Percentiles rank a stretch among this genome's conserved stretches.
Conservation (phyloP, 2,113 vertebrate species). For the Anolis carolinensis region DNA sequence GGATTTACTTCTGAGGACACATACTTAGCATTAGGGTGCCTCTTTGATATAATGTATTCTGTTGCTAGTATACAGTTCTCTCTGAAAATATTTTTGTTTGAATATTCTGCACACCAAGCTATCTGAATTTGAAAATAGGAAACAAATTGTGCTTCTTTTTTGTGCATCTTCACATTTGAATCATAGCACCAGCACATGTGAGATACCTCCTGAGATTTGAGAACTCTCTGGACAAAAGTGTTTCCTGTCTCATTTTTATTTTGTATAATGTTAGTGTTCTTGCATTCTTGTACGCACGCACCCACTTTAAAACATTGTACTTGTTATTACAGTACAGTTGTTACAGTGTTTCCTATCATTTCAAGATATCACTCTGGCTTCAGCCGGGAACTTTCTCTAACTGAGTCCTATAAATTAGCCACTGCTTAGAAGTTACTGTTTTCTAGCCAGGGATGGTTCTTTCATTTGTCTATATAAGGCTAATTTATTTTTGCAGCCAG, state of each 20-base stretch:
- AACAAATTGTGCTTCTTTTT: constrained; percentile 14
- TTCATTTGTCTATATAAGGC: constrained; percentile 98
- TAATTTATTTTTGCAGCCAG: constrained; percentile 99
- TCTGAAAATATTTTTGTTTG: constrained; percentile 29
- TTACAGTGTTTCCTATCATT: constrained; percentile 78
- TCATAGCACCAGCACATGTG: background rate
- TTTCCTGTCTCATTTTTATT: constrained; percentile 51
- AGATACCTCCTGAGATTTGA: background rate
- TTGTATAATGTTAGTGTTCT: constrained; percentile 53
- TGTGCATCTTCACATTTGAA: background rate
- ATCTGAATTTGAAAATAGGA: constrained; percentile 18
- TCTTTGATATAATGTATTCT: constrained; percentile 1
- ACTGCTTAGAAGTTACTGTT: constrained; percentile 78
- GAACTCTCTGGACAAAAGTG: background rate
- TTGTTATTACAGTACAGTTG: constrained; percentile 69
- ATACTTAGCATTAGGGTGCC: background rate
- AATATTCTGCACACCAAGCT: constrained; percentile 40
- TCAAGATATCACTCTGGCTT: constrained; percentile 78
- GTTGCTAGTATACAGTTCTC: background rate
- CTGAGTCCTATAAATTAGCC: constrained; percentile 81
- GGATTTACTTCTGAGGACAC: background rate
- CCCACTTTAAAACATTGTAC: constrained; percentile 30
- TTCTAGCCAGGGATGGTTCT: constrained; percentile 79
- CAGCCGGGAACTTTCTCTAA: constrained; percentile 83
- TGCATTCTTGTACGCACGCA: constrained; percentile 52